Base-by-base conservation (phyloP, 2,113 vertebrate genomes). In the Salvator merianae region DNA sequence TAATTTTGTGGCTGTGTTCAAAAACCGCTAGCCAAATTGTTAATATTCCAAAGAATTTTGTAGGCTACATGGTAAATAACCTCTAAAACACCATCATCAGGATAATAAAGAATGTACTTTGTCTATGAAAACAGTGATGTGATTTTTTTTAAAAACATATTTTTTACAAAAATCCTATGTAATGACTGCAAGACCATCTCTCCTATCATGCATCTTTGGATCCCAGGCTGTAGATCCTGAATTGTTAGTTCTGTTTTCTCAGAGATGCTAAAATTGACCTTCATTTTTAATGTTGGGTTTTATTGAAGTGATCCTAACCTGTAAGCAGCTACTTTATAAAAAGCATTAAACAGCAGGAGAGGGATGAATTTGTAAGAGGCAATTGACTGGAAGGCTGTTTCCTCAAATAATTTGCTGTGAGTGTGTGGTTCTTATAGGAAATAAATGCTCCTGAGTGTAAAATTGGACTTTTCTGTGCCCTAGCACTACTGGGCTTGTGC, bases 401-500 rank as follows among this genome's bases (percentile, higher is more conserved):
- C 26, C 32, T 77, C 62, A 7, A 40, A 26, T 43, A 47, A 79
- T 43, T 65, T 72, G 36, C 55, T 63, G 14, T 63, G 55, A 1
- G 43, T 65, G 40, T 76, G n/a, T 12, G 36, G 14, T 32, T 13
- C 82, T 86, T 81, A 83, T 78, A 82, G 30, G 38, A 43, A 22
- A 1, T 55, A 87, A 77, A 22, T 93, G 6, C 85, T 85, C 80
- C 1, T 59, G 0, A 81, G 77, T 84, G 75, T 65, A 1, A 65
- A 20, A 2, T 86, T 89, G 32, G 77, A 43, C 1, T 50, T 1
- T 30, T 76, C 2, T 88, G 70, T 76, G 4, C 77, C n/a, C 3
- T 93, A 99, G 99, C 93, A 98, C 98, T 30, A 97, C 97, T n/a
- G 98, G 98, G 89, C 95, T 99, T 91, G 98, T 99, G 94, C 98